Evolutionary conservation across 2,797 vertebrate genomes (phyloP).

Genomic region (Triplophysa yarkandensis): DNA sequence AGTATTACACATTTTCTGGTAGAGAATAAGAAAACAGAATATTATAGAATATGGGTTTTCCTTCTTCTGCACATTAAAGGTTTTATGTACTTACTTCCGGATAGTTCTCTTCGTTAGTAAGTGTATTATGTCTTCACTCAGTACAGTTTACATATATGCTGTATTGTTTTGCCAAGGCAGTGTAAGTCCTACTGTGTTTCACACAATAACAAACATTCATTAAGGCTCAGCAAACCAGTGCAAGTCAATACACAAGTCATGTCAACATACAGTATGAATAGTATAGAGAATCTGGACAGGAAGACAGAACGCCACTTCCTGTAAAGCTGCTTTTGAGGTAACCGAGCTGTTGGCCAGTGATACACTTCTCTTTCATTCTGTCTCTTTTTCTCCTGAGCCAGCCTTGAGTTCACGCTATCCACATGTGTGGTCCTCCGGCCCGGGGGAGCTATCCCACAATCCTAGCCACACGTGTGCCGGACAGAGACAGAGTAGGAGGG

Average conservation of each 20-base stretch:
- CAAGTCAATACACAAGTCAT: conserved; percentile 25
- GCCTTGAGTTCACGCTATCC: conserved; percentile 71
- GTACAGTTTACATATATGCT: too few species aligned
- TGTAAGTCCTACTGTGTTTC: background rate
- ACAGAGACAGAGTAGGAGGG: conserved; percentile 72
- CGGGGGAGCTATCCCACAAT: conserved; percentile 78
- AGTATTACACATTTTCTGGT: too few species aligned
- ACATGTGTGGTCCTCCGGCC: conserved; percentile 80
- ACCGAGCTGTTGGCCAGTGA: conserved; percentile 46
- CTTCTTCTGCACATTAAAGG: too few species aligned
- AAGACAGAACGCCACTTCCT: conserved; percentile 35
- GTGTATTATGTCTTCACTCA: too few species aligned
- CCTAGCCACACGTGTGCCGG: conserved; percentile 77
- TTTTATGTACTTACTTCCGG: too few species aligned
- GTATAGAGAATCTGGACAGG: background rate
- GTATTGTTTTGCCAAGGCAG: background rate
- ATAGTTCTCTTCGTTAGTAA: too few species aligned
- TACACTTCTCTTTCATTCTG: conserved; percentile 38
- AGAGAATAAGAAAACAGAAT: too few species aligned
- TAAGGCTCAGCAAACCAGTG: conserved; percentile 24
- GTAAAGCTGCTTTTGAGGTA: conserved; percentile 49
- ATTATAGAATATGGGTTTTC: too few species aligned
- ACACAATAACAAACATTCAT: conserved; percentile 34
- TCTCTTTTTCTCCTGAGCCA: conserved; percentile 45
- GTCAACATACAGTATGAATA: background rate